Evolutionary conservation across 2,888 invertebrate species (phyloP).

Genomic region (Drosophila maculinotata): DNA sequence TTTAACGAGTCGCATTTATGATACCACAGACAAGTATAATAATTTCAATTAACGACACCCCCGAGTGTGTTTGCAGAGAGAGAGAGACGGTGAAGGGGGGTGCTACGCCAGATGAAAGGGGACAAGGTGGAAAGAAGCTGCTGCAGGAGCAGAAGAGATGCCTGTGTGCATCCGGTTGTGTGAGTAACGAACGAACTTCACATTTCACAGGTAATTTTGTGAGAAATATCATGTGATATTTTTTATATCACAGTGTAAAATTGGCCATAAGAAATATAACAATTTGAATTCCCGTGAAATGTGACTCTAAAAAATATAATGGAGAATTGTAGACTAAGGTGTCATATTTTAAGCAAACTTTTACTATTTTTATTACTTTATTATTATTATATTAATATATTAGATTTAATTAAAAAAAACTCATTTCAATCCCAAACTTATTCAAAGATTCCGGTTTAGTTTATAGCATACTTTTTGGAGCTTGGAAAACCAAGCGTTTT

Average conservation of each 20-base stretch:
- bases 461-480: constrained; percentile 31
- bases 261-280: background rate
- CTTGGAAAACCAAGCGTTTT: background rate
- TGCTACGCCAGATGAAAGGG: background rate
- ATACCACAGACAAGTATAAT: constrained; percentile 80
- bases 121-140: background rate
- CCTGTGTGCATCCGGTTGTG: constrained; percentile 18
- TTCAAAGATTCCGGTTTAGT: too few species aligned
- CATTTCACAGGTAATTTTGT: constrained; percentile 11
- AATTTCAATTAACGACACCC: constrained; percentile 80
- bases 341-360: background rate
- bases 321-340: background rate
- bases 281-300: background rate
- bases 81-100: background rate
- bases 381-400: too few species aligned
- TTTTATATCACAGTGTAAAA: background rate
- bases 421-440: too few species aligned
- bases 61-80: constrained; percentile 67
- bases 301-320: background rate
- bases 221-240: background rate
- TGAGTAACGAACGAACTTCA: constrained; percentile 6
- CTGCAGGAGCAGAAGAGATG: constrained; percentile 22
- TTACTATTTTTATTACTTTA: background rate
- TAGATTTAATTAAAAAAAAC: too few species aligned
- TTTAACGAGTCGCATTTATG: constrained; percentile 80